These are phyloP conservation scores for Shargacucullia verbasci DNA, from an alignment of 2,888 invertebrate species.

Conservation along the genomic window DNA sequence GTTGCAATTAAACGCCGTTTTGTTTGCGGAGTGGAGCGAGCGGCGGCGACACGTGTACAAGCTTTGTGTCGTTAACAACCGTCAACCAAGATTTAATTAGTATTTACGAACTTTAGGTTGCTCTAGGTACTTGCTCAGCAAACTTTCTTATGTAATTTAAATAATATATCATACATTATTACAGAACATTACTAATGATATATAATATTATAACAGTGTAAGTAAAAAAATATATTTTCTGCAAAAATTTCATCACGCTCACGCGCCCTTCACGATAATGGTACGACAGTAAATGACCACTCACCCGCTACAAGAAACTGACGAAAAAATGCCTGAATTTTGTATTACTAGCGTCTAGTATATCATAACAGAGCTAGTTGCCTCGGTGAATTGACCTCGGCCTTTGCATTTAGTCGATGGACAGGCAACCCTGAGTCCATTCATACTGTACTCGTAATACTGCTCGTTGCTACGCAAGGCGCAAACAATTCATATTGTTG, in stretches of 20 bases:
- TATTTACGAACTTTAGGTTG: constrained; percentile 19
- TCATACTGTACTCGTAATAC: not conserved
- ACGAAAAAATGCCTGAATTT: no score
- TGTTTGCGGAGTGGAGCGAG: constrained; percentile 8
- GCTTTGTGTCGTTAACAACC: constrained; percentile 26
- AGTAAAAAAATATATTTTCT: no score
- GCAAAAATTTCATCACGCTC: no score
- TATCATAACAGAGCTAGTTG: not conserved
- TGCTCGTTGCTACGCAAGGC: constrained; percentile 1
- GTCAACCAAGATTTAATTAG: constrained; percentile 27
- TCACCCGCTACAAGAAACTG: no score
- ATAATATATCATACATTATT: not conserved
- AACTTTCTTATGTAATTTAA: not conserved
- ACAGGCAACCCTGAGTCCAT: constrained; percentile 2
- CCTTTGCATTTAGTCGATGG: not conserved
- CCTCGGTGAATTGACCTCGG: not conserved
- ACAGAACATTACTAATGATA: no score
- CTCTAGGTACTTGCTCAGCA: not conserved
- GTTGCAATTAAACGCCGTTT: constrained; percentile 33
- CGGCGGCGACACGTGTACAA: constrained; percentile 12
- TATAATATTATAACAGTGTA: constrained; percentile 8
- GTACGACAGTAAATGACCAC: no score
- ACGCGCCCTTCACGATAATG: no score
- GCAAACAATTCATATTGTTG: constrained; percentile 1
- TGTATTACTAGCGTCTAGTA: no score